Base-by-base conservation (phyloP, 2,797 vertebrate genomes). In the Catharus ustulatus region DNA sequence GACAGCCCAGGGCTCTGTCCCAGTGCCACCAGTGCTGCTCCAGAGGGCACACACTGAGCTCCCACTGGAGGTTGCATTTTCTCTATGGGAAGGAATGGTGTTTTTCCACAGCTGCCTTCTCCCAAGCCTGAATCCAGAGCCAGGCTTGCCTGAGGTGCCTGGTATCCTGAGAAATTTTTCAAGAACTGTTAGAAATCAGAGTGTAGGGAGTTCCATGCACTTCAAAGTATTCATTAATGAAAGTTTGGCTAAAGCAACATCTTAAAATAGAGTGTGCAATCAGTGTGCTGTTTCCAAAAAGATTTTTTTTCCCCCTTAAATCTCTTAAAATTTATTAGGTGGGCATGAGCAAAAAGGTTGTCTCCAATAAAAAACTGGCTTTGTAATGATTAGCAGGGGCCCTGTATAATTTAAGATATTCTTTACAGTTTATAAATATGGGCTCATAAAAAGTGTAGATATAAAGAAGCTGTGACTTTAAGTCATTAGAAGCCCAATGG, bases 401-500 rank as follows among this genome's bases (percentile, higher is more conserved):
- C 97, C 84, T 92, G 85, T 97, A 97, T 97, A 98, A 98, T 98
- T 98, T 98, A 97, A 97, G 97, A 95, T 98, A 97, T 98, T 98
- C 97, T 98, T 98, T 98, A 96, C 97, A 98, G 97, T 98, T 97
- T 97, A 98, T 98, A 98, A 98, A 98, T 97, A 97, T 18, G 3
- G 96, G 94, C 97, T 97, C 97, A 96, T 98, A 98, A 98, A 98
- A 97, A 96, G 87, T 45, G 6, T 87, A 91, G 95, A 95, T 98
- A 96, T 96, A 97, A 97, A 95, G 97, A 94, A 97, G 91, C 97
- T 98, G 96, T 98, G 98, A 98, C 98, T 98, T 98, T 98, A 98
- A 98, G 98, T 98, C 98, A 97, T 98, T 98, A 98, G 97, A 98
- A 99, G 98, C 98, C 98, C 96, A 98, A 97, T 98, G 98, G 98